Percentiles rank a stretch among this genome's conserved stretches.
Conservation (phyloP, 2,888 invertebrate genomes). For the Cremastobaeus sp. region DNA sequence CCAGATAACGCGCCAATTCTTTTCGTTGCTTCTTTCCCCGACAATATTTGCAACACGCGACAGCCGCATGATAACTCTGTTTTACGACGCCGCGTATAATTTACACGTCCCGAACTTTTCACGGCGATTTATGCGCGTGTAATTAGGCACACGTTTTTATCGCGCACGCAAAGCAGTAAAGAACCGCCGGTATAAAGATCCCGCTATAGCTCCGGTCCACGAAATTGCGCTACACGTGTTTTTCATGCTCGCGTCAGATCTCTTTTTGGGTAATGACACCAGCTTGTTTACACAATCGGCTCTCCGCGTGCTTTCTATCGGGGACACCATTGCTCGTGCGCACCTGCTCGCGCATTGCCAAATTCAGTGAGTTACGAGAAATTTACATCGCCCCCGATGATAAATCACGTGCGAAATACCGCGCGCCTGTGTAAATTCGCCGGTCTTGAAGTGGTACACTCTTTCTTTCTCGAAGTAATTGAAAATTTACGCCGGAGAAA, state of each 20-base stretch:
- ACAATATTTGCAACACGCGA: conserved; percentile 20
- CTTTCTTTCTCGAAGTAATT: conserved; percentile 12
- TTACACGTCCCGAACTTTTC: conserved; percentile 18
- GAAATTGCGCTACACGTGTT: conserved; percentile 29
- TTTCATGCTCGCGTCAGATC: conserved; percentile 21
- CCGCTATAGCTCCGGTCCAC: too few species aligned
- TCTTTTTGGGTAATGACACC: conserved; percentile 20
- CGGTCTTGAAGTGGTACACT: conserved; percentile 20
- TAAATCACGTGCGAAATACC: conserved; percentile 32
- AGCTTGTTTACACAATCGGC: conserved; percentile 25
- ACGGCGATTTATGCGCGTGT: conserved; percentile 5
- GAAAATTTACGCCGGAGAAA: conserved; percentile 19
- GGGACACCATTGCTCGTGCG: conserved; percentile 21
- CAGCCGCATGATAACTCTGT: conserved; percentile 21
- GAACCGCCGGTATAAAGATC: too few species aligned
- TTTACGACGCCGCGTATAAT: conserved; percentile 2
- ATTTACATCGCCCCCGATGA: conserved; percentile 22
- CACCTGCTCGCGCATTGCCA: conserved; percentile 34
- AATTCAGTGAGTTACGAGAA: conserved; percentile 21
- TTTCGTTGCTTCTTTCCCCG: not conserved
- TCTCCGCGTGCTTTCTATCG: conserved; percentile 24
- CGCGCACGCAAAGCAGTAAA: too few species aligned
- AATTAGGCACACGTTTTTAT: conserved; percentile 22
- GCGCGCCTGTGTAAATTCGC: conserved; percentile 18
- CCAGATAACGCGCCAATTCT: too few species aligned